Base-by-base conservation (phyloP, 1,140 invertebrate species). In the Tetramorium alpestre region DNA sequence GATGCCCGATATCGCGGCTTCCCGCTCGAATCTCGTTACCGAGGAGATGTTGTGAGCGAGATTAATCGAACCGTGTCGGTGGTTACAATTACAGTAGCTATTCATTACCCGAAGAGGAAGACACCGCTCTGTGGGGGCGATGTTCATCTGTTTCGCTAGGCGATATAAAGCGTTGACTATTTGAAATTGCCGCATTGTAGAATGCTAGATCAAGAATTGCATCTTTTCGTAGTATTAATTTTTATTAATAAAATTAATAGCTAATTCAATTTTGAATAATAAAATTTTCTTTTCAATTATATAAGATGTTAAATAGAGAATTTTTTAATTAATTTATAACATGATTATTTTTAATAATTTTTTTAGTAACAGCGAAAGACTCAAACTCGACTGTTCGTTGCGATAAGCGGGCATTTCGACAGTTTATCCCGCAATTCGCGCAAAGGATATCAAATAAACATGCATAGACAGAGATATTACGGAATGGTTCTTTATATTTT, bases 1-100 rank as follows among this genome's bases (percentile, higher is more conserved):
- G 69, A 80, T 62, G 80, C 69, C 44, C 70, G 70, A 88, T 88
- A 88, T 88, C 87, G 78, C 41, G 60, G 38, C 22, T 18, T 51
- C 13, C 25, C 18, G 25, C 86, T 69, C 70, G 87, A 18, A 49
- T 73, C 64, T 44, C 33, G 60, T 28, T 65, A 41, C 22, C 13
- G 56, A n/a, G 3, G 25, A 56, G n/a, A 73, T 49, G 28, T 44
- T 54, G 69, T 8, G 41, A 80, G 28, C 47, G 62, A 60, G 69
- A 62, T 84, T 75, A 75, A 84, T 84, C 80, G 80, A 84, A 84
- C n/a, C 25, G 54, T 60, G 80, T 80, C 77, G 62, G 62, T 51
- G 77, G 62, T 75, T 73, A 73, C 56, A 84, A 84, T 84, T 84
- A 73, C 11, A 47, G 25, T 47, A 47, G 54, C 54, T 73, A 60